These are phyloP conservation scores for Rhinolophus ferrumequinum DNA, from an alignment of 2,113 vertebrate species.

Conservation along the genomic window DNA sequence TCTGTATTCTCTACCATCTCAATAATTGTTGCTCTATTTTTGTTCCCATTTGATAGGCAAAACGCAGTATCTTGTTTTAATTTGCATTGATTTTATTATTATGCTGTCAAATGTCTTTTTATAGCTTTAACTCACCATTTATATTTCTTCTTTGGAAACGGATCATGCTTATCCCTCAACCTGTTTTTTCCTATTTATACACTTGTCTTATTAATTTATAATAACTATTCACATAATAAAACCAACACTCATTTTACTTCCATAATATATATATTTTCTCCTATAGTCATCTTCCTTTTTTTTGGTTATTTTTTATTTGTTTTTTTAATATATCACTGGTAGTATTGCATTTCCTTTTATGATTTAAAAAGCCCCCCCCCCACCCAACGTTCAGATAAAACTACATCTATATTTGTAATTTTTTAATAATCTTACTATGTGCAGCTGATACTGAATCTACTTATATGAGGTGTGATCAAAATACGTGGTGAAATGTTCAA, in stretches of 20 bases:
- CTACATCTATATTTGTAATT: not conserved
- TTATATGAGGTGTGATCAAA: not conserved
- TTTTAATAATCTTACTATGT: not conserved
- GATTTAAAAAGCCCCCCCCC: not conserved
- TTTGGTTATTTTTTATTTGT: not conserved
- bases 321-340: not conserved
- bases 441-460: not conserved
- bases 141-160: not conserved
- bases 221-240: not conserved
- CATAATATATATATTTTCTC: not conserved
- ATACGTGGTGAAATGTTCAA: no score
- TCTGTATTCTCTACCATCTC: not conserved
- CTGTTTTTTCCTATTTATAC: not conserved
- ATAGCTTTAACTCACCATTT: not conserved
- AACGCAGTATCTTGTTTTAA: not conserved
- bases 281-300: not conserved
- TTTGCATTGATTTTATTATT: slow-evolving; percentile 26
- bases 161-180: not conserved
- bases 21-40: not conserved
- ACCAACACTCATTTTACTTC: not conserved
- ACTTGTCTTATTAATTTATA: not conserved
- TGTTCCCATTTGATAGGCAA: not conserved
- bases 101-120: not conserved
- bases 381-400: not conserved
- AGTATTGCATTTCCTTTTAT: not conserved